Base-by-base conservation (phyloP, 2,888 invertebrate species). In the Portevinia maculata region DNA sequence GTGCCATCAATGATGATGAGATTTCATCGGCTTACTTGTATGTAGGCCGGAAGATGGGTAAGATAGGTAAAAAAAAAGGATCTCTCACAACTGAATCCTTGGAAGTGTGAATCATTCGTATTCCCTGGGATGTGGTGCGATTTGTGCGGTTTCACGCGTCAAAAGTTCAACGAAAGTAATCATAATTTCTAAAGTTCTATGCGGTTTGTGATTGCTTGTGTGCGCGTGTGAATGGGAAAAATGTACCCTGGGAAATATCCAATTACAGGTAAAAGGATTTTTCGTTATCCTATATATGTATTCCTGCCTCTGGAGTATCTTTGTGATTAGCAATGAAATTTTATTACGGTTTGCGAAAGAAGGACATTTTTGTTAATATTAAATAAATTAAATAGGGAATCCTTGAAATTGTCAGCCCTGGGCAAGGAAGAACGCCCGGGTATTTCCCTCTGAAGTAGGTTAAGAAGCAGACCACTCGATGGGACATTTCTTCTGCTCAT, bases 201-300 rank as follows among this genome's bases (percentile, higher is more conserved):
- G 34, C 17, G 50, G 28, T 2, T 19, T 32, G 30, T 39, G 1
- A 8, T 21, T 30, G 1, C 4, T 9, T 41, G 15, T 30, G 21
- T 5, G 8, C 0, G 9, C 6, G 17, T 6, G 52, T 50, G 50
- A 39, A 50, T 78, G 34, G 48, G 24, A 46, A 39, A 53, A 59
- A 3, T n/a, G n/a, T n/a, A n/a, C n/a, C 30, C 21, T n/a, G 44
- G 41, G 30, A 78, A 48, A 73, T 74, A 79, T 79, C 79, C 79
- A 79, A 79, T 79, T 79, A 79, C 73, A 79, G 79, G 74, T 79
- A 79, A 79, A 79, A 74, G 79, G 79, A 79, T 79, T 74, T 79
- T 79, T 46, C 57, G 60, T 67, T 73, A 79, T 79, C 73, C 73
- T 24, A 46, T 67, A 79, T 79, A 60, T 2, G 39, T 39, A 15